Base-by-base conservation (phyloP, 2,797 vertebrate genomes). In the Pantherophis alleghaniensis region DNA sequence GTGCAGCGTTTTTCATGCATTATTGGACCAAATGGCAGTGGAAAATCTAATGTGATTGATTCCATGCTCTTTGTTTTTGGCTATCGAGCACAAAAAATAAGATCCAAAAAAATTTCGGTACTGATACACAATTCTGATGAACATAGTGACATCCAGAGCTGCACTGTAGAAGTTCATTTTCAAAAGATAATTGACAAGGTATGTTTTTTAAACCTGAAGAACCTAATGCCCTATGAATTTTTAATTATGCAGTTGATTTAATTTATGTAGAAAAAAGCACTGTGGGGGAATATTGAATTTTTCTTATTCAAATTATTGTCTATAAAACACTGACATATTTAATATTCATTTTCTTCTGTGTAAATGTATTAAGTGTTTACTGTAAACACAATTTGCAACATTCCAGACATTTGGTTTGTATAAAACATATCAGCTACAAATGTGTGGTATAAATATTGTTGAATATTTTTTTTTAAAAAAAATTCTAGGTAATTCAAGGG, bases 51-150 rank as follows among this genome's bases (percentile, higher is more conserved):
- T 95, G 98, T 99, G 96, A 99, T 99, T 95, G 99, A 99, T 98
- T 99, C 99, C 11, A 99, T 99, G 99, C 99, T 99, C 89, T 99
- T 99, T 98, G 99, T 99, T 51, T 99, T 99, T 96, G 99, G 99
- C 91, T 99, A 99, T 95, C 98, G 99, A 97, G 99, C 99, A 93
- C 98, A 99, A 98, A 99, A 99, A 98, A 99, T 99, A 97, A 97
- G 99, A 95, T 99, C 99, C 61, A 99, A 99, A 98, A 99, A 99
- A 92, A 98, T 99, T 63, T 99, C 99, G 0, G 99, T 99, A 92
- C 97, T 99, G 95, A 99, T 99, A 97, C 99, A 99, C 95, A 99
- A 98, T 95, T 99, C 99, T 96, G 99, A 99, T 66, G 95, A 98
- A 93, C 98, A 99, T 96, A 98, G 94, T 91, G 98, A 99, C 97